phyloP scores from a whole-genome alignment of 2,113 vertebrate species.

The Neogale vison region DNA sequence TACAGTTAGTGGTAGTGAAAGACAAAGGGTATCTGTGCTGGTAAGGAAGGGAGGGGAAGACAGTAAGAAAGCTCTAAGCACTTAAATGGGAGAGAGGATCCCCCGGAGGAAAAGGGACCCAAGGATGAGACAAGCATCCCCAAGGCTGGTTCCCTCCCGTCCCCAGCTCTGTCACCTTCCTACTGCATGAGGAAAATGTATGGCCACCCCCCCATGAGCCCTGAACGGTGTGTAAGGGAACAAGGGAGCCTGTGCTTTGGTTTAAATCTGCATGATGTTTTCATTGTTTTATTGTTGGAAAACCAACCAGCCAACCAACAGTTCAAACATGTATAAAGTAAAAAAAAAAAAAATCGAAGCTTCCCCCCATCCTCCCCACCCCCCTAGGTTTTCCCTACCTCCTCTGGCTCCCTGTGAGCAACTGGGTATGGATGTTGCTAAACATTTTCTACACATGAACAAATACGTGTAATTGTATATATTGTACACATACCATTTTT shows the following conservation, averaged over 20 bases:
- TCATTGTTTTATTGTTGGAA: background rate
- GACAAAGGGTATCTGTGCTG: background rate
- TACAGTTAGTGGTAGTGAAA: background rate
- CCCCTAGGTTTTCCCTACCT: background rate
- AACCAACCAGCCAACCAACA: background rate
- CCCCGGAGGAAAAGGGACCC: background rate
- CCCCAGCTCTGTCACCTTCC: background rate
- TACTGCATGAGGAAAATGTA: background rate
- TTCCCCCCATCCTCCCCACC: rapidly evolving
- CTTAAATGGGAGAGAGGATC: background rate
- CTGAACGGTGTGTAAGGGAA: rapidly evolving
- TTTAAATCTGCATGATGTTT: background rate
- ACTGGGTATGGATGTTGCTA: no score
- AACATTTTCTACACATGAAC: background rate
- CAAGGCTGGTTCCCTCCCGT: rapidly evolving
- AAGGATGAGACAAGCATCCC: background rate
- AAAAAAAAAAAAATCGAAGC: background rate
- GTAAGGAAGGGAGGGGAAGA: background rate
- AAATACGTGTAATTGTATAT: background rate
- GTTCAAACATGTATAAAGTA: background rate
- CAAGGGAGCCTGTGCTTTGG: rapidly evolving
- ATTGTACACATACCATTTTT: background rate
- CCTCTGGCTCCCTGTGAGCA: background rate
- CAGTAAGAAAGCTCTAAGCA: background rate
- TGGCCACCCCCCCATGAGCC: no score